Evolutionary conservation across 1,140 invertebrate species (phyloP).

Genomic region (Nymphalis io): DNA sequence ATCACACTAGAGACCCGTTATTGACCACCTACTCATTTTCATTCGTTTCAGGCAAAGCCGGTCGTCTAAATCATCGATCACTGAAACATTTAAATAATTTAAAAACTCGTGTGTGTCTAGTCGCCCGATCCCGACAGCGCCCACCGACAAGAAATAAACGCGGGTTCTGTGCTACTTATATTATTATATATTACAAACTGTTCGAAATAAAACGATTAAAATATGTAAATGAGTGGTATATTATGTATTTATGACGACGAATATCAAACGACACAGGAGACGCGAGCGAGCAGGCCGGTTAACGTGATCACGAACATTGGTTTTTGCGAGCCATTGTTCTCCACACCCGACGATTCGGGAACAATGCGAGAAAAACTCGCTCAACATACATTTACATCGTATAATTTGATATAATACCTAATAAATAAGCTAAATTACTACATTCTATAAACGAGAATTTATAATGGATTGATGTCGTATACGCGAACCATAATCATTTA

Average conservation of each 20-base stretch:
- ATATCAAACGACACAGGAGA: neutral
- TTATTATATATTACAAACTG: neutral
- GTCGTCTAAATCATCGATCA: no score
- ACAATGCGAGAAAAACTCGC: constrained; percentile 7
- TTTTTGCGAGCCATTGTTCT: constrained; percentile 4
- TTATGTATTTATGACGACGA: constrained; percentile 7
- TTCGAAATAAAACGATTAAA: neutral
- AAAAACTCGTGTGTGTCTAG: no score
- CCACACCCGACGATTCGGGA: constrained; percentile 6
- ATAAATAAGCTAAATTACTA: neutral
- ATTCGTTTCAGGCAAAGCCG: no score
- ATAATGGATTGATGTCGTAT: neutral
- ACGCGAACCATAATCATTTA: neutral
- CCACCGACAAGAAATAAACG: no score
- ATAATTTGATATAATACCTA: neutral
- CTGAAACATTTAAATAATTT: no score
- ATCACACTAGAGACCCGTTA: no score
- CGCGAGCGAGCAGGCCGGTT: neutral
- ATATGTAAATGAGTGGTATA: constrained; percentile 2
- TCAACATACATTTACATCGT: constrained; percentile 9
- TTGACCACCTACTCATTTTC: no score
- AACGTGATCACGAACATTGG: neutral
- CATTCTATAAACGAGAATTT: neutral
- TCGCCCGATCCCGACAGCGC: no score
- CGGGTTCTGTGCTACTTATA: no score